Evolutionary conservation across 2,888 invertebrate species (phyloP).

Genomic region (Ophraella communa): DNA sequence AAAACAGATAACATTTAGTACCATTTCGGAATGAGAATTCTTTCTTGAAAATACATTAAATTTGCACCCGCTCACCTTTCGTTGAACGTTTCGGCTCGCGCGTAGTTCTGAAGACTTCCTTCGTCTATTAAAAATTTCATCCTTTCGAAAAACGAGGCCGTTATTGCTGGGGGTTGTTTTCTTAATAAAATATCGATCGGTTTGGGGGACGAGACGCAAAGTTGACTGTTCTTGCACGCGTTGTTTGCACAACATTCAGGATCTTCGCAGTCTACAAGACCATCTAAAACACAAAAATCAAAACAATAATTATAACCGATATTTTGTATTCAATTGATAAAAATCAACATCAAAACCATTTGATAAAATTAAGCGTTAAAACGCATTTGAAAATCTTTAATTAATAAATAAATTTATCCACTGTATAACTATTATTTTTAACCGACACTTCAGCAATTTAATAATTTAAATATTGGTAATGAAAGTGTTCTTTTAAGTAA

Average conservation of each 20-base stretch:
- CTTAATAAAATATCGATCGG: conserved; percentile 94
- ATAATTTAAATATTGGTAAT: no score
- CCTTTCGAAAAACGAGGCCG: conserved; percentile 96
- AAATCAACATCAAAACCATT: no score
- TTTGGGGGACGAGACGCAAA: conserved; percentile 93
- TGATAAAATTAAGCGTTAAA: no score
- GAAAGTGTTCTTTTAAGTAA: no score
- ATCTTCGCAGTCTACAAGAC: conserved; percentile 96
- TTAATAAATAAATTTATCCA: no score
- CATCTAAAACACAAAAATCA: conserved; percentile 73
- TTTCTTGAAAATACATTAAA: conserved; percentile 6
- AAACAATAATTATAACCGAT: no score
- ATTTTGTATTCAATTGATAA: no score
- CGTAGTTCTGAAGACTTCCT: conserved; percentile 97
- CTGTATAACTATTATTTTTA: no score
- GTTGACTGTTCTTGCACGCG: conserved; percentile 83
- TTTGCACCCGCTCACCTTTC: conserved; percentile 76
- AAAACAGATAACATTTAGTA: conserved; percentile 50
- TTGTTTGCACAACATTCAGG: conserved; percentile 93
- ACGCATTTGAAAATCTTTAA: no score
- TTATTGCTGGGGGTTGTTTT: conserved; percentile 95
- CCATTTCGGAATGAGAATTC: conserved; percentile 5
- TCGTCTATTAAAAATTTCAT: conserved; percentile 99
- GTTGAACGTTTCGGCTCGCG: conserved; percentile 93
- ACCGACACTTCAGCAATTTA: no score